Percentiles rank a stretch among this genome's conserved stretches.
These are phyloP conservation scores for Chiropotes sagulatus DNA, from an alignment of 2,797 vertebrate genomes.

Conservation along the genomic window DNA sequence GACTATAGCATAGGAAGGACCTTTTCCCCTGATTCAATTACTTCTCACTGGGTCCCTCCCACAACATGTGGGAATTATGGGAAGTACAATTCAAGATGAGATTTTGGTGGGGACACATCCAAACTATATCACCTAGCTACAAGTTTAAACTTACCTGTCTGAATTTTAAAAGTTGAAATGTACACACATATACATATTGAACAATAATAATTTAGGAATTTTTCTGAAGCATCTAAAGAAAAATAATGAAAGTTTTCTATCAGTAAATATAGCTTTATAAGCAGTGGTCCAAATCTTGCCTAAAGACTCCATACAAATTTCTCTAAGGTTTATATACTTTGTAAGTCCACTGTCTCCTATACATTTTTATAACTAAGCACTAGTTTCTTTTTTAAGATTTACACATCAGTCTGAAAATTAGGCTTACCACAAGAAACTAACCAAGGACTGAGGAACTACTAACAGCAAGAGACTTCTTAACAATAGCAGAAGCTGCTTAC, in stretches of 20 bases:
- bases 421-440: not conserved
- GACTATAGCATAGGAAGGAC: not conserved
- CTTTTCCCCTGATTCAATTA: not conserved
- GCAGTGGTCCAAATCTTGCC: not conserved
- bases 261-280: not conserved
- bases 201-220: not conserved
- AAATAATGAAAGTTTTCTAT: not conserved
- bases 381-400: not conserved
- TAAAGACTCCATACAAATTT: not conserved
- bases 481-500: not conserved
- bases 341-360: not conserved
- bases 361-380: not conserved
- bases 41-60: not conserved
- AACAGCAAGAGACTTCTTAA: not conserved
- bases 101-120: not conserved
- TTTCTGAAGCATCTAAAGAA: slow-evolving; percentile 9
- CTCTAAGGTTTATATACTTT: not conserved
- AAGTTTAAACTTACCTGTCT: not conserved
- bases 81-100: not conserved
- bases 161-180: slow-evolving; percentile 15
- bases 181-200: not conserved
- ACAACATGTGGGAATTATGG: not conserved
- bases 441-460: not conserved
- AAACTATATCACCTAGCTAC: not conserved
- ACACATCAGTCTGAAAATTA: not conserved